A percentile compares a stretch with the other conserved stretches of the same genome.
phyloP scores from a whole-genome alignment of 2,888 invertebrate genomes.

The Pseudanteris insignis region DNA sequence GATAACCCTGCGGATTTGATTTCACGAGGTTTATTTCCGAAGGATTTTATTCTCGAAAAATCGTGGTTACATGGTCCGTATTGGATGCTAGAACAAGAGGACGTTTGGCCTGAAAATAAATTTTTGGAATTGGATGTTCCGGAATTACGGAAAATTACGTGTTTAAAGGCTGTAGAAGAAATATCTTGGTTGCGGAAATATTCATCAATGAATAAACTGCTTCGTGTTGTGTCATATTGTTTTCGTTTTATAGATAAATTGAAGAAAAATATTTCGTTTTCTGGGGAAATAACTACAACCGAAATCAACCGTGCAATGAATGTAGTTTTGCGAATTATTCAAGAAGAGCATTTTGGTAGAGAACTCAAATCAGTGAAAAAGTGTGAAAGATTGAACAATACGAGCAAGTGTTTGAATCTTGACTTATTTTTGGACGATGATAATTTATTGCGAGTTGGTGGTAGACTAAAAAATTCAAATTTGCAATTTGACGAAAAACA shows the following conservation, averaged over 20 bases:
- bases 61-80: background rate
- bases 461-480: slow-evolving; percentile 8
- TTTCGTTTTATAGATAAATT: slow-evolving; percentile 4
- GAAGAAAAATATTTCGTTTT: background rate
- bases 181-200: slow-evolving; percentile 1
- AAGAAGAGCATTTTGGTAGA: background rate
- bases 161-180: background rate
- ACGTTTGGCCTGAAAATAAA: background rate
- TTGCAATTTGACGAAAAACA: slow-evolving; percentile 5
- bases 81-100: background rate
- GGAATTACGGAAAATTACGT: slow-evolving; percentile 1
- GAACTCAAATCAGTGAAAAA: background rate
- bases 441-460: slow-evolving; percentile 8
- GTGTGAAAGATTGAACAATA: background rate
- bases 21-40: slow-evolving; percentile 28
- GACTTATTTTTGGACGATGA: slow-evolving; percentile 4
- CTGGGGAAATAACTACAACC: background rate
- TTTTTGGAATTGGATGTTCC: background rate
- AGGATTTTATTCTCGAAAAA: background rate
- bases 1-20: slow-evolving; percentile 46
- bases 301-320: background rate
- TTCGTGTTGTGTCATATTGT: slow-evolving; percentile 4
- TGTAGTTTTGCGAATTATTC: background rate
- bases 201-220: slow-evolving; percentile 4
- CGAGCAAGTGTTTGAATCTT: background rate